Conservation (phyloP, 2,113 vertebrate genomes). For the Ptyas mucosa region DNA sequence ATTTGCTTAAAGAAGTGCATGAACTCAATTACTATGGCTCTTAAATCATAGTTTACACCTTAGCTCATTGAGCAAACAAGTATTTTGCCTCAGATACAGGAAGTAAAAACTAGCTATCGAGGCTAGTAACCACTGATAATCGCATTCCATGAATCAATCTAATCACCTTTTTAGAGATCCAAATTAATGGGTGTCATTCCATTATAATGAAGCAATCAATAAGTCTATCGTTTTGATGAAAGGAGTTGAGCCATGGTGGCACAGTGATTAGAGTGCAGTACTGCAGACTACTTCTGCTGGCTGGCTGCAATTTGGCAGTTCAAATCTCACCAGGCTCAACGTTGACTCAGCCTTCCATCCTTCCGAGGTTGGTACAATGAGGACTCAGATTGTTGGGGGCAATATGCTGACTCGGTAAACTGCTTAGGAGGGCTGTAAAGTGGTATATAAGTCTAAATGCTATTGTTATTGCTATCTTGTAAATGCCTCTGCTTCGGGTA, state of each 20-base stretch:
- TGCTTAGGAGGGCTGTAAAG: too few relatives aligned
- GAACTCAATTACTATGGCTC: not conserved
- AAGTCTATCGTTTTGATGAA: not conserved
- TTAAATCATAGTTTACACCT: not conserved
- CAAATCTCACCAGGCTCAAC: too few relatives aligned
- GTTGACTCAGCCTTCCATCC: too few relatives aligned
- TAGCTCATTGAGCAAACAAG: not conserved
- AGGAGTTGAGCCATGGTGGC: not conserved
- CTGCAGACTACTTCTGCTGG: too few relatives aligned
- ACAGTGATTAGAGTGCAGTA: too few relatives aligned
- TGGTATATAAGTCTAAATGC: too few relatives aligned
- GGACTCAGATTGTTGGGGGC: too few relatives aligned
- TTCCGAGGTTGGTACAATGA: too few relatives aligned
- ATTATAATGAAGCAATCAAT: not conserved
- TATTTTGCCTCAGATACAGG: not conserved
- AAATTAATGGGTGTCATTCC: not conserved
- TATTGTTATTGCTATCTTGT: not conserved
- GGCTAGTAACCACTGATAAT: not conserved
- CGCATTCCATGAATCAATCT: not conserved
- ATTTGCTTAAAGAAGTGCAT: not conserved
- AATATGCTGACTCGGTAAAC: too few relatives aligned
- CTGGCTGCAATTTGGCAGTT: too few relatives aligned
- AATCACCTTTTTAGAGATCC: not conserved
- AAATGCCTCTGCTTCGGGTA: not conserved
- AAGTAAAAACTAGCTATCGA: not conserved